Evolutionary conservation across 2,797 vertebrate genomes (phyloP).

Genomic region (Etheostoma perlongum): DNA sequence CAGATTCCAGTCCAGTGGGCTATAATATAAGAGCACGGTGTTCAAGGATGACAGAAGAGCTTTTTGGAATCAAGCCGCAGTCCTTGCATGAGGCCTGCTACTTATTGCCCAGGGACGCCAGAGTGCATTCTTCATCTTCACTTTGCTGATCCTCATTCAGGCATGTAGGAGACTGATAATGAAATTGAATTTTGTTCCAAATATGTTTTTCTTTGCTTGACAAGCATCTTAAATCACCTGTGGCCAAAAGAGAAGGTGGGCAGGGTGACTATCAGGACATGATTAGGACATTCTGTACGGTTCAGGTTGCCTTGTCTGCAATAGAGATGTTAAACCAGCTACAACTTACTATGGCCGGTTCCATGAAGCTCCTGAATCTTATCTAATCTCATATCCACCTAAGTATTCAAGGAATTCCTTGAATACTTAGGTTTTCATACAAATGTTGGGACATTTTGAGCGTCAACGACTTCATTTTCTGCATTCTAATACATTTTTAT

Average conservation of each 20-base stretch:
- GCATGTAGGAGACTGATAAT: constrained; percentile 22
- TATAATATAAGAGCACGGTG: constrained; percentile 25
- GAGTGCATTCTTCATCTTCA: constrained; percentile 30
- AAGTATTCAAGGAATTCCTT: too few species aligned
- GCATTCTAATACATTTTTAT: too few species aligned
- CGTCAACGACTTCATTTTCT: too few species aligned
- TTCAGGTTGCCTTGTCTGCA: constrained; percentile 1
- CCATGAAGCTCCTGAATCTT: too few species aligned
- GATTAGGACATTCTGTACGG: constrained; percentile 19
- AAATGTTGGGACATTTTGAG: too few species aligned
- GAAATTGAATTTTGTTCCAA: constrained; percentile 21
- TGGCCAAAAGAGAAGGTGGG: constrained; percentile 3
- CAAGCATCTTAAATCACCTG: constrained; percentile 4
- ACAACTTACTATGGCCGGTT: neutral
- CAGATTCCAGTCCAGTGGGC: constrained; percentile 6
- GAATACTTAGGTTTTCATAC: too few species aligned
- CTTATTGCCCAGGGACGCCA: neutral
- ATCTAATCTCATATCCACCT: too few species aligned
- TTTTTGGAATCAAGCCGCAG: constrained; percentile 14
- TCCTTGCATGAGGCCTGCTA: constrained; percentile 22
- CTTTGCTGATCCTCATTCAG: constrained; percentile 50
- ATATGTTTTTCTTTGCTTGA: constrained; percentile 22
- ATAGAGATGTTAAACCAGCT: neutral
- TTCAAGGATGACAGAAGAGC: constrained; percentile 33
- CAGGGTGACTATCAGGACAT: neutral